Percentiles rank a stretch among this genome's conserved stretches.
These are phyloP conservation scores for Novumbra hubbsi DNA, from an alignment of 2,797 vertebrate genomes.

Conservation along the genomic window DNA sequence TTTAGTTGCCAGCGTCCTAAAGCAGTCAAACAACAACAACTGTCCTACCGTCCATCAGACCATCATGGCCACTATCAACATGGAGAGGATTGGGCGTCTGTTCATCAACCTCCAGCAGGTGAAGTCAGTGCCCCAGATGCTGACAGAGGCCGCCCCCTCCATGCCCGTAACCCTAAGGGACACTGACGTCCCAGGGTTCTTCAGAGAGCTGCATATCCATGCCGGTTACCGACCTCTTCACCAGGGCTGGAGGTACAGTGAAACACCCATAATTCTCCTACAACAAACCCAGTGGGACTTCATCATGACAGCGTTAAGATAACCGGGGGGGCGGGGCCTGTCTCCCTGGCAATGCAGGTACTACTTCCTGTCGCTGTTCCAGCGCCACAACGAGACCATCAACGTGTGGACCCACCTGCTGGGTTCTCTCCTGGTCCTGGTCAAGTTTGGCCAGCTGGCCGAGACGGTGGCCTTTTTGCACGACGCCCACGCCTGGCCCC, in stretches of 20 bases:
- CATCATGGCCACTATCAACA: conserved; percentile 73
- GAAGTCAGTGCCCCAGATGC: conserved; percentile 65
- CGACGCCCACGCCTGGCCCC: conserved; percentile 81
- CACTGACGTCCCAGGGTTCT: conserved; percentile 77
- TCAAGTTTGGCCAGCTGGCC: conserved; percentile 62
- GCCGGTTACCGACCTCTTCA: conserved; percentile 81
- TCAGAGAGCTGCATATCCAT: conserved; percentile 81
- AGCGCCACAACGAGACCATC: conserved; percentile 87
- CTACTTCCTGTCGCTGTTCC: conserved; percentile 85
- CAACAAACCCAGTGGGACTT: not conserved
- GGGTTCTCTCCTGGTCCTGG: conserved; percentile 72
- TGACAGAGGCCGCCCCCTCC: conserved; percentile 58
- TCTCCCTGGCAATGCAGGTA: conserved; percentile 52
- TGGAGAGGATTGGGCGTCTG: conserved; percentile 76
- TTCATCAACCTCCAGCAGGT: conserved; percentile 75
- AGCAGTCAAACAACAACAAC: not conserved
- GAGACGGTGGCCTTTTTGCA: conserved; percentile 75
- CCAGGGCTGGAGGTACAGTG: conserved; percentile 72
- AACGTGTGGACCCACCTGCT: conserved; percentile 90
- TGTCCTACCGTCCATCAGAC: not conserved
- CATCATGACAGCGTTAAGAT: not conserved
- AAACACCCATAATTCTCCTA: not conserved
- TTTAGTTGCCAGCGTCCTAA: not conserved
- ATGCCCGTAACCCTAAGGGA: conserved; percentile 76
- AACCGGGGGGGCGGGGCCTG: too few species aligned